Conservation (phyloP, 2,797 vertebrate genomes). For the Crenuchus spilurus region DNA sequence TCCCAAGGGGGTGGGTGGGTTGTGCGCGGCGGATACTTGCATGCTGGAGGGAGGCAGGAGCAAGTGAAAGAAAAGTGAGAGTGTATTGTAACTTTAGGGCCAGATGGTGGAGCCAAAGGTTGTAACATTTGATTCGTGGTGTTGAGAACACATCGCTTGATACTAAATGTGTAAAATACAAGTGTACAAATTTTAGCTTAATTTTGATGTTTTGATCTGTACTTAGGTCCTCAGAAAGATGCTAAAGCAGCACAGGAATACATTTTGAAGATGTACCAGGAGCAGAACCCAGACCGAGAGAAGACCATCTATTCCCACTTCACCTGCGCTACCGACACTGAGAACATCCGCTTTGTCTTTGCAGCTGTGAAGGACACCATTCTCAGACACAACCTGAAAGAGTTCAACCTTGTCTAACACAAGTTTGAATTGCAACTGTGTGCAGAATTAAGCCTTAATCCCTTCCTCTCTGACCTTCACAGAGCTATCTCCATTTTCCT, state of each 20-base stretch:
- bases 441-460: not conserved
- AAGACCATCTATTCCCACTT: slow-evolving; percentile 89
- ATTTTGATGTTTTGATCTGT: not conserved
- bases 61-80: too few species aligned
- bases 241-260: slow-evolving; percentile 81
- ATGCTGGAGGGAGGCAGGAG: too few species aligned
- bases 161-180: too few species aligned
- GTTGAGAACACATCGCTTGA: too few species aligned
- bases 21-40: too few species aligned
- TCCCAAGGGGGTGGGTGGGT: too few species aligned
- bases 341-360: slow-evolving; percentile 90
- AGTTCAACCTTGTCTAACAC: slow-evolving; percentile 83
- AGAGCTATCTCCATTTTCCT: not conserved
- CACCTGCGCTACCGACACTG: slow-evolving; percentile 89
- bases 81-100: too few species aligned
- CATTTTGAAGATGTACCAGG: slow-evolving; percentile 89
- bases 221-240: slow-evolving; percentile 84
- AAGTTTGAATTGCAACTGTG: not conserved
- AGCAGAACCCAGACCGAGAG: slow-evolving; percentile 87
- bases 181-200: not conserved
- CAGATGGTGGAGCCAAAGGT: too few species aligned
- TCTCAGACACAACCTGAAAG: slow-evolving; percentile 84
- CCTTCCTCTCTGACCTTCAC: not conserved
- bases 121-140: too few species aligned
- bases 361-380: slow-evolving; percentile 90